These are phyloP conservation scores for Orestias chungarensis DNA, from an alignment of 2,797 vertebrate species.

Conservation along the genomic window DNA sequence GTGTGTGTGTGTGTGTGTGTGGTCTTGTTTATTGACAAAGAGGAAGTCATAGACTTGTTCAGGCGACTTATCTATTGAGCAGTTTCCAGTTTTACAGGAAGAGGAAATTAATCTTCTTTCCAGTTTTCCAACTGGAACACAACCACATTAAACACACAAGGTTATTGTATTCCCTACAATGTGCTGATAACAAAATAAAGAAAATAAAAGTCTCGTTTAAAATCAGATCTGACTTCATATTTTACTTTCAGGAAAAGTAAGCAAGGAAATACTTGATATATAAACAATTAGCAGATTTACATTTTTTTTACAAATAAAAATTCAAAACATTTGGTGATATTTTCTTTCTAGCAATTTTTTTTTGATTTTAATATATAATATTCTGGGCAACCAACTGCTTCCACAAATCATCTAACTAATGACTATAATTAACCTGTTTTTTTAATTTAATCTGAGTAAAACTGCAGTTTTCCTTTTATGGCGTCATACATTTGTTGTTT, in stretches of 20 bases:
- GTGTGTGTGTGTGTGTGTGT: slow-evolving; percentile 38
- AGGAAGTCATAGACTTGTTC: slow-evolving; percentile 68
- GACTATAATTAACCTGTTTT: not conserved
- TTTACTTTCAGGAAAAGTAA: not conserved
- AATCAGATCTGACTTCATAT: slow-evolving; percentile 7
- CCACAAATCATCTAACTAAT: not conserved
- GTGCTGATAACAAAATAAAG: slow-evolving; percentile 27
- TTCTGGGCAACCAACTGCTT: not conserved
- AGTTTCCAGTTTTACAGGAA: slow-evolving; percentile 70
- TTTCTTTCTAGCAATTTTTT: no score
- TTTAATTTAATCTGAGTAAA: not conserved
- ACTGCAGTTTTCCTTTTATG: not conserved
- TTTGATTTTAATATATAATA: not conserved
- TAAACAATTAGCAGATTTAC: not conserved
- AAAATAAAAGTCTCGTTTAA: slow-evolving; percentile 12
- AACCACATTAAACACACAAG: slow-evolving; percentile 31
- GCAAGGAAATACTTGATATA: not conserved
- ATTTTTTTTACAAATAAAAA: not conserved
- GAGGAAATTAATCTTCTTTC: slow-evolving; percentile 67
- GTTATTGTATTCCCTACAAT: slow-evolving; percentile 33
- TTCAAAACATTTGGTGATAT: no score
- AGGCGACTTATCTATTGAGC: slow-evolving; percentile 54
- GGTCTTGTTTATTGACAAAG: slow-evolving; percentile 55
- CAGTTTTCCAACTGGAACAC: slow-evolving; percentile 35
- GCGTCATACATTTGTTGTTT: not conserved